Conservation (phyloP, 2,888 invertebrate genomes). For the Dicroscelio sp. region DNA sequence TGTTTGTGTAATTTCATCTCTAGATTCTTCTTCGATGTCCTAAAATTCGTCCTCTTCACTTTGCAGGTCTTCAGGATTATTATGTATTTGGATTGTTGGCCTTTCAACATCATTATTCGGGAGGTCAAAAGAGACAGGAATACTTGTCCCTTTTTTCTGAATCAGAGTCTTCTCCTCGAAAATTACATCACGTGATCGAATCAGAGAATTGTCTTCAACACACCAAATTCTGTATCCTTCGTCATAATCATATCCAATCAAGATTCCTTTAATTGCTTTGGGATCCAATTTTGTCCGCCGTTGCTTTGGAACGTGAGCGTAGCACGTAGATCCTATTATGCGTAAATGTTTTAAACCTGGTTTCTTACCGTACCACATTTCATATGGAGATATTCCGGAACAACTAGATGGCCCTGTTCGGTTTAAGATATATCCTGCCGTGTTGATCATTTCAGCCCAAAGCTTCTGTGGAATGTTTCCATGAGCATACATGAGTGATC, state of each 20-base stretch:
- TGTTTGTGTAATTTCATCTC: too few relatives aligned
- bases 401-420: slow-evolving; percentile 83
- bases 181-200: too few relatives aligned
- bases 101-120: too few relatives aligned
- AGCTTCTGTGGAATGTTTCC: slow-evolving; percentile 78
- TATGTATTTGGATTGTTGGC: too few relatives aligned
- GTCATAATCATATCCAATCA: slow-evolving; percentile 67
- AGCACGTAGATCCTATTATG: slow-evolving; percentile 81
- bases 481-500: slow-evolving; percentile 25
- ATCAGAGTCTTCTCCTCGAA: too few relatives aligned
- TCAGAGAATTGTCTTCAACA: too few relatives aligned
- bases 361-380: slow-evolving; percentile 84
- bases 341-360: slow-evolving; percentile 81
- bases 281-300: slow-evolving; percentile 84
- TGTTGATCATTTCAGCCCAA: slow-evolving; percentile 83
- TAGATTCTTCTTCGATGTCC: too few relatives aligned
- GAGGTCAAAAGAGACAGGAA: too few relatives aligned
- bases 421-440: slow-evolving; percentile 83
- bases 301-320: slow-evolving; percentile 83
- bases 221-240: slow-evolving; percentile 21
- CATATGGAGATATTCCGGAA: slow-evolving; percentile 83
- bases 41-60: too few relatives aligned
- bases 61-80: too few relatives aligned
- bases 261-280: slow-evolving; percentile 84
- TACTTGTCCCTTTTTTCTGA: too few relatives aligned